These are phyloP conservation scores for Eupithecia dodoneata DNA, from an alignment of 2,888 invertebrate species.

Conservation along the genomic window DNA sequence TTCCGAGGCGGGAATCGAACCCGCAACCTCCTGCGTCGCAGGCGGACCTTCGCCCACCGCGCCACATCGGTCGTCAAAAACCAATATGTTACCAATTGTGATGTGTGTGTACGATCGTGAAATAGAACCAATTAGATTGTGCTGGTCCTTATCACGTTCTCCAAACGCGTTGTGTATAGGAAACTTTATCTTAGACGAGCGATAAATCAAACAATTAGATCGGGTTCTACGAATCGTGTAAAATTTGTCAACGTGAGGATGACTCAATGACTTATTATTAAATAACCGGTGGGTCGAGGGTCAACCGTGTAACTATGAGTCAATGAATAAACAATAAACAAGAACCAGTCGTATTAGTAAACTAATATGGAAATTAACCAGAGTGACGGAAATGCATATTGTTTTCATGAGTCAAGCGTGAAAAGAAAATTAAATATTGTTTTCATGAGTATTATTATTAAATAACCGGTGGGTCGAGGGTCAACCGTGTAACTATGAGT, in stretches of 20 bases:
- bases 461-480: neutral
- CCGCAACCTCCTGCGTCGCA: no score
- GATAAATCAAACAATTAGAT: conserved; percentile 30
- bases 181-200: conserved; percentile 11
- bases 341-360: neutral
- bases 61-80: no score
- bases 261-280: neutral
- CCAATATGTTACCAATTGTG: no score
- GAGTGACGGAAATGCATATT: neutral
- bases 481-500: neutral
- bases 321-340: conserved; percentile 1
- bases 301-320: neutral
- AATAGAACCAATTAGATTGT: neutral
- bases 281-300: neutral
- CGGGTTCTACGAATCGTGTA: conserved; percentile 21
- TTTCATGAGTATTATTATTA: neutral
- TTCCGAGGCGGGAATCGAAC: no score
- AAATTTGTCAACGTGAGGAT: neutral
- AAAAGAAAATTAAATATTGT: neutral
- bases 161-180: conserved; percentile 7
- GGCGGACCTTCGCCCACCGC: no score
- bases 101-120: neutral
- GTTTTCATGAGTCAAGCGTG: neutral
- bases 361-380: neutral
- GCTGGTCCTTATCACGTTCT: neutral